Conservation (phyloP, 2,113 vertebrate genomes). For the Hypanus sabinus region DNA sequence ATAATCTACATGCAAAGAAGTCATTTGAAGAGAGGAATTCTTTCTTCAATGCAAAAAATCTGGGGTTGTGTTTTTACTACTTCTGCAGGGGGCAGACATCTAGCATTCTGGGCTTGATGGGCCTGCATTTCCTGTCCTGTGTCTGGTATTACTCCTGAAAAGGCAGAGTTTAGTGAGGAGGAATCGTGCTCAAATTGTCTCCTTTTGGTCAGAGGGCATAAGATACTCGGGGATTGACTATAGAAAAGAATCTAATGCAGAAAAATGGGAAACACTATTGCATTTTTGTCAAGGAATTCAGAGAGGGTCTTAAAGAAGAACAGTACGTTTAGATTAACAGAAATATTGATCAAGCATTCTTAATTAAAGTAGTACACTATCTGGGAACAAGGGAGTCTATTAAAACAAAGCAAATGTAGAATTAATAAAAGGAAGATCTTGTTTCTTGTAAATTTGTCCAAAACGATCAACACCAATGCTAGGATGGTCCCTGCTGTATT, state of each 20-base stretch:
- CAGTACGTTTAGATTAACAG: background rate
- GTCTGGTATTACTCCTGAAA: background rate
- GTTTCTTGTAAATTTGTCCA: no score
- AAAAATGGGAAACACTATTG: background rate
- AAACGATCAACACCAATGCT: no score
- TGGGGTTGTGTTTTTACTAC: background rate
- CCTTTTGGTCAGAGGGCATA: background rate
- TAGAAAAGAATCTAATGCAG: background rate
- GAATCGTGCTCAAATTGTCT: background rate
- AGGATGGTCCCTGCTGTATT: no score
- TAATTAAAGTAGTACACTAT: background rate
- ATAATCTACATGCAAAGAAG: background rate
- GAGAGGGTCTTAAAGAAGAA: background rate
- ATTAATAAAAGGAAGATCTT: no score
- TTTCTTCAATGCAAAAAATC: background rate
- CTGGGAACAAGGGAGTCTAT: background rate
- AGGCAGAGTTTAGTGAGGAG: background rate
- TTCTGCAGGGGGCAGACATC: background rate
- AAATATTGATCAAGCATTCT: background rate
- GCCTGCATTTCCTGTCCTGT: background rate
- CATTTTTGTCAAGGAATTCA: background rate
- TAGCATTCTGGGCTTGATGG: background rate
- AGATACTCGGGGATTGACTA: background rate
- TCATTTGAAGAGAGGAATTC: background rate
- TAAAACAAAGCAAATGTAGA: background rate